phyloP scores from a whole-genome alignment of 2,888 invertebrate genomes.

The Aradus depressus region DNA sequence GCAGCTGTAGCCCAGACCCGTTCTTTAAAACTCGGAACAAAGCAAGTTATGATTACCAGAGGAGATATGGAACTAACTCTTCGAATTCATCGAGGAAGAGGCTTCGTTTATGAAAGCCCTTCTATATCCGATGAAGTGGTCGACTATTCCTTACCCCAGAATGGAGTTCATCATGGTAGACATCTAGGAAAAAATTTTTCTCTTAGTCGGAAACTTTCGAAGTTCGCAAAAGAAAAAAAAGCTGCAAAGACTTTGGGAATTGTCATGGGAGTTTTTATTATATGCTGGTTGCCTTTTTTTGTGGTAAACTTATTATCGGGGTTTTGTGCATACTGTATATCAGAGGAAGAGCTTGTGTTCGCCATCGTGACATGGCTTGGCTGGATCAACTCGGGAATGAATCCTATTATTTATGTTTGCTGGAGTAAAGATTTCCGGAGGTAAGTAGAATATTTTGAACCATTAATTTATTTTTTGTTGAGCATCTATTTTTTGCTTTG shows the following conservation, averaged over 20 bases:
- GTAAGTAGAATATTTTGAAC: too few relatives aligned
- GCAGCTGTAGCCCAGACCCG: constrained; percentile 87
- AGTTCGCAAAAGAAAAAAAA: constrained; percentile 94
- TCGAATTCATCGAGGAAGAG: constrained; percentile 75
- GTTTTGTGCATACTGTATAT: constrained; percentile 72
- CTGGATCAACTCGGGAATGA: constrained; percentile 93
- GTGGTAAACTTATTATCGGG: constrained; percentile 87
- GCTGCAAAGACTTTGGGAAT: constrained; percentile 95
- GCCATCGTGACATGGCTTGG: constrained; percentile 88
- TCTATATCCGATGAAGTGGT: constrained; percentile 34
- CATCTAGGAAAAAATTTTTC: constrained; percentile 81
- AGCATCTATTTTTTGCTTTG: too few relatives aligned
- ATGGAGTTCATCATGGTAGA: constrained; percentile 53
- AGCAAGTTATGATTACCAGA: constrained; percentile 73
- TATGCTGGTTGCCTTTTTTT: constrained; percentile 96
- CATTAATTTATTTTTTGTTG: too few relatives aligned
- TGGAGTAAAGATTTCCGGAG: constrained; percentile 94
- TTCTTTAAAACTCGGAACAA: constrained; percentile 81
- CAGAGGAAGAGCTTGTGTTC: constrained; percentile 75
- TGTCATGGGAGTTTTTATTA: constrained; percentile 92
- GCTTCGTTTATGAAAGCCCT: constrained; percentile 40
- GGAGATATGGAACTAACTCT: constrained; percentile 80
- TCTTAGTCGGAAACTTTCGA: constrained; percentile 80
- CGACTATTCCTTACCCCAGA: constrained; percentile 58
- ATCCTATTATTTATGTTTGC: constrained; percentile 96